A percentile compares a stretch with the other conserved stretches of the same genome.
These are phyloP conservation scores for Phyllotreta striolata DNA, from an alignment of 2,888 invertebrate genomes.

Conservation along the genomic window DNA sequence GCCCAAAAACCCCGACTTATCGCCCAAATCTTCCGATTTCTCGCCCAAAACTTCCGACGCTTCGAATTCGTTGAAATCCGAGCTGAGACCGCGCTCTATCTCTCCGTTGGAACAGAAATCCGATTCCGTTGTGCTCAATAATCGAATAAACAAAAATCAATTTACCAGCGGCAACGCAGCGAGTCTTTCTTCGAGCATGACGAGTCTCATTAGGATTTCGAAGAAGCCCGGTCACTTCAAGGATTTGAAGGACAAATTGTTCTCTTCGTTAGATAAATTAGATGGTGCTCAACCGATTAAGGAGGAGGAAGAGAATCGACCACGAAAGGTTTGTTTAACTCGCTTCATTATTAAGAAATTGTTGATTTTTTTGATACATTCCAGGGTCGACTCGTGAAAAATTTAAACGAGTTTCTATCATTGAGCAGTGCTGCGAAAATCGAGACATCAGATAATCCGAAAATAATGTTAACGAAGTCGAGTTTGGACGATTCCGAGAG, in stretches of 20 bases:
- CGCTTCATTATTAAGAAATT: not conserved
- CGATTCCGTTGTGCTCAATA: constrained; percentile 56
- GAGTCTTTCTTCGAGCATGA: constrained; percentile 60
- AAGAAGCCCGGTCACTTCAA: constrained; percentile 64
- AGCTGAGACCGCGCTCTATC: constrained; percentile 57
- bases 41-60: constrained; percentile 28
- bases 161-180: constrained; percentile 38
- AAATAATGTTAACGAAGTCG: constrained; percentile 63
- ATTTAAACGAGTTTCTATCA: constrained; percentile 84
- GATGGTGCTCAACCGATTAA: constrained; percentile 59
- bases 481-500: constrained; percentile 64
- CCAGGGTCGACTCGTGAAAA: constrained; percentile 68
- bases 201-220: constrained; percentile 57
- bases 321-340: constrained; percentile 47
- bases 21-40: constrained; percentile 23
- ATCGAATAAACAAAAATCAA: constrained; percentile 53
- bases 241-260: constrained; percentile 66
- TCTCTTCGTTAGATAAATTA: constrained; percentile 68
- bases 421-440: constrained; percentile 75
- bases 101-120: constrained; percentile 60
- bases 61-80: constrained; percentile 37
- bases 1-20: constrained; percentile 32
- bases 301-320: constrained; percentile 60
- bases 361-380: constrained; percentile 8
- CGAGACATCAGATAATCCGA: constrained; percentile 58